phyloP scores from a whole-genome alignment of 2,888 invertebrate species.

The Mesorhabditis sp. region DNA sequence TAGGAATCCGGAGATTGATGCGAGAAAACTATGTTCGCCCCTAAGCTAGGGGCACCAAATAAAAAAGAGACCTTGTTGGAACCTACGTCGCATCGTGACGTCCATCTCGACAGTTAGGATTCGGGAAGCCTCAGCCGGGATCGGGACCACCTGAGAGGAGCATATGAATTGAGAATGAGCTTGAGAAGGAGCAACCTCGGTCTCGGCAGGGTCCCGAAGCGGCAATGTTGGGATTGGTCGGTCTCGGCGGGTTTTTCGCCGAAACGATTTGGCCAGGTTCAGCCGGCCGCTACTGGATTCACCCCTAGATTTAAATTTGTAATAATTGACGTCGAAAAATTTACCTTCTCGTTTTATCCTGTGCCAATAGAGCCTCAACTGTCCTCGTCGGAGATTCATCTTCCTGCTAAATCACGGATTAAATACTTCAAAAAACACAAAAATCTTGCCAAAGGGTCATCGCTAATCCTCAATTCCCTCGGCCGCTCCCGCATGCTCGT shows the following conservation, averaged over 20 bases:
- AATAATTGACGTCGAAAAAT: background rate
- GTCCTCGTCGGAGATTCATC: background rate
- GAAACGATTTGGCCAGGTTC: conserved; percentile 4
- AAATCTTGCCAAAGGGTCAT: background rate
- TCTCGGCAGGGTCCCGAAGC: background rate
- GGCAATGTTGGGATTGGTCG: background rate
- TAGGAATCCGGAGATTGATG: too few species aligned
- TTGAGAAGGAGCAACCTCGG: background rate
- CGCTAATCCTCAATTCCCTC: background rate
- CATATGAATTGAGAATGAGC: too few species aligned
- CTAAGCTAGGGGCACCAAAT: too few species aligned
- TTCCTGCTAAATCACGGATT: background rate
- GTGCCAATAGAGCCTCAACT: background rate
- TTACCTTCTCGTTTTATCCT: conserved; percentile 1
- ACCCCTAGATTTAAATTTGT: too few species aligned
- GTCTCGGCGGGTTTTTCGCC: conserved; percentile 2
- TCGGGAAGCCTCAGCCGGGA: background rate
- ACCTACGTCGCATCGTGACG: conserved; percentile 4
- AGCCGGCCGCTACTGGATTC: background rate
- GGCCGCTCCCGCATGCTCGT: conserved; percentile 2
- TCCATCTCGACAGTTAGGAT: conserved; percentile 1
- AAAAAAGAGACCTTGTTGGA: background rate
- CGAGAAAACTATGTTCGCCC: too few species aligned
- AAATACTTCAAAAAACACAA: background rate
- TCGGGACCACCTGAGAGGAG: background rate